Evolutionary conservation across 2,888 invertebrate genomes (phyloP), one percentile per base, ranked within the genome.

Genomic region (Chymomyza amoena): DNA sequence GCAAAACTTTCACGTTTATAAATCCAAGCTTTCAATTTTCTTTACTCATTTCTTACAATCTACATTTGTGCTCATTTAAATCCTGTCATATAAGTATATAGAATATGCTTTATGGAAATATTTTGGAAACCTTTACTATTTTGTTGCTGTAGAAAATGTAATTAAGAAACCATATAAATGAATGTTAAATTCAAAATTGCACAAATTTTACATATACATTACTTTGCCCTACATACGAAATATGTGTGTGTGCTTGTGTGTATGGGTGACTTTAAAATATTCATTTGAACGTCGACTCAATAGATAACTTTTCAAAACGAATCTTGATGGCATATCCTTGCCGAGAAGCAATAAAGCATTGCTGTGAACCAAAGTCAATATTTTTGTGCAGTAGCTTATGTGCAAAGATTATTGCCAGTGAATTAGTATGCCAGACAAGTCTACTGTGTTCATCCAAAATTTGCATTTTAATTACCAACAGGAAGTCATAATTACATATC

Each of bases 1-100:
- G 81, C 75, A 75, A 76, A 87, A 87, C 69, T 79, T 85, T 78
- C 68, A 63, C 77, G 84, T 81, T 88, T 87, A 88, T 87, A 85
- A 87, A 85, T 88, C 84, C 87, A 84, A 88, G 88, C 87, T 88
- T 84, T 84, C 84, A 88, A 88, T 84, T 88, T 84, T 88, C 77
- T 64, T 54, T 32, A 71, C 67, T 15, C 13, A 52, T 66, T 39
- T 25, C 39, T 45, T 45, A 45, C 32, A 45, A 1, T 13, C 39
- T 45, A 45, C 39, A 13, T 4, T 10, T 45, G 39, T 45, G 80
- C 81, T 77, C 75, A 79, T 77, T 82, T 80, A 78, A 84, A 78
- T 67, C 68, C 65, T 66, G 84, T 64, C 67, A 73, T 71, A 75
- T 73, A 25, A 68, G 68, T 51, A 68, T 62, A 69, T 67, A 79